These are phyloP conservation scores for Drosophila prolongata DNA, from an alignment of 2,888 invertebrate species.

Conservation along the genomic window DNA sequence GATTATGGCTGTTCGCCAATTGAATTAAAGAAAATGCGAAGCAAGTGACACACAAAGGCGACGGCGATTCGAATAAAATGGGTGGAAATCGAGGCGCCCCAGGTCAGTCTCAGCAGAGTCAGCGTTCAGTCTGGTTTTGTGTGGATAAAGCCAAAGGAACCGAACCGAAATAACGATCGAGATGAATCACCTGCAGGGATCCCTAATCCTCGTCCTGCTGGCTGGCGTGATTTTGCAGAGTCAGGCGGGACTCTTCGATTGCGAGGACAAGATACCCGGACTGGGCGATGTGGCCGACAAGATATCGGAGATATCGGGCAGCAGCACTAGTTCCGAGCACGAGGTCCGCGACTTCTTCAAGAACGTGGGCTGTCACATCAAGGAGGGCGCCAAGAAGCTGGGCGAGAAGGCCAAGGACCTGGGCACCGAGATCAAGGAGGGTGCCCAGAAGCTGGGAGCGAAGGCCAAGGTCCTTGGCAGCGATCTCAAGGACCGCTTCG, in stretches of 20 bases:
- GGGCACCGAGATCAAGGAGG: constrained; percentile 77
- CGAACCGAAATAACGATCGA: neutral
- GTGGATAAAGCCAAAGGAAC: constrained; percentile 27
- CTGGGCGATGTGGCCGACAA: constrained; percentile 67
- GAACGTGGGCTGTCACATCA: constrained; percentile 79
- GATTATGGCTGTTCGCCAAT: constrained; percentile 51
- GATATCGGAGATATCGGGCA: constrained; percentile 52
- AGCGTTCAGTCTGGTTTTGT: constrained; percentile 57
- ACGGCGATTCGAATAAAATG: constrained; percentile 36
- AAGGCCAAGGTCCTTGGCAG: constrained; percentile 79
- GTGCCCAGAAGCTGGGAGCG: constrained; percentile 78
- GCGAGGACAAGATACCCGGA: constrained; percentile 69
- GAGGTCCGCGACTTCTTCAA: constrained; percentile 78
- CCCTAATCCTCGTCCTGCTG: constrained; percentile 51
- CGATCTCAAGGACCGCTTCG: constrained; percentile 75
- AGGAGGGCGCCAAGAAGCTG: constrained; percentile 75
- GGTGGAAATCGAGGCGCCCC: constrained; percentile 41
- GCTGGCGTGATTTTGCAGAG: constrained; percentile 31
- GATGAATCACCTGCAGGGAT: constrained; percentile 31
- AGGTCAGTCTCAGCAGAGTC: constrained; percentile 50
- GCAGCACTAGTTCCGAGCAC: constrained; percentile 65
- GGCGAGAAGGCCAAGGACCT: constrained; percentile 79
- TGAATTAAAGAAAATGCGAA: constrained; percentile 62
- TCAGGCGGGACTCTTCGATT: constrained; percentile 74
- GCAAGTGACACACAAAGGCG: constrained; percentile 61